phyloP scores from a whole-genome alignment of 2,797 vertebrate species.

The Alcedo quadribrachys region DNA sequence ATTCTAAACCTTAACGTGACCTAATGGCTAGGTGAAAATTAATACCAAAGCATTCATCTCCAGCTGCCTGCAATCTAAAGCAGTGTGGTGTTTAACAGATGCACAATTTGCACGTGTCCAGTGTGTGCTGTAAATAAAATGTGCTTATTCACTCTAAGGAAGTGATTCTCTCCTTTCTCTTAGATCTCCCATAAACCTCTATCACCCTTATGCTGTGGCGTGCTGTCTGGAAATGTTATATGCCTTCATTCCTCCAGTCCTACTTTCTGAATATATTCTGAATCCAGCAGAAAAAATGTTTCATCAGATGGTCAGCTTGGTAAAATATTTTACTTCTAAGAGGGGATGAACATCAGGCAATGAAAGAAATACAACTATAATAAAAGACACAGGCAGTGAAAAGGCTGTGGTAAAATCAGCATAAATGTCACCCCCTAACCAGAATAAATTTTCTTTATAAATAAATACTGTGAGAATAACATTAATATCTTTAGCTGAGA shows the following conservation, averaged over 20 bases:
- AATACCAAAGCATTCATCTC: background rate
- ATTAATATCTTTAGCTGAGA: slow-evolving; percentile 63
- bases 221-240: slow-evolving; percentile 47
- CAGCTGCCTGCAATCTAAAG: slow-evolving; percentile 35
- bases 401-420: slow-evolving; percentile 65
- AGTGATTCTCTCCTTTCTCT: slow-evolving; percentile 14
- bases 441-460: slow-evolving; percentile 70
- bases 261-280: slow-evolving; percentile 52
- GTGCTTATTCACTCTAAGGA: slow-evolving; percentile 37
- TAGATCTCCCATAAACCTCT: slow-evolving; percentile 39
- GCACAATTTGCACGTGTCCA: slow-evolving; percentile 35
- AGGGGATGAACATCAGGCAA: slow-evolving; percentile 49
- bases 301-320: slow-evolving; percentile 63
- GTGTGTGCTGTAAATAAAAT: slow-evolving; percentile 58
- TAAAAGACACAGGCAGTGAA: slow-evolving; percentile 63
- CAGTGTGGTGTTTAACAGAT: background rate
- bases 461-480: slow-evolving; percentile 63
- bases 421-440: slow-evolving; percentile 53
- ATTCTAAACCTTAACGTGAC: slow-evolving; percentile 2
- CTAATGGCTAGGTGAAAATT: slow-evolving; percentile 15
- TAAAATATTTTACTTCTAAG: slow-evolving; percentile 73
- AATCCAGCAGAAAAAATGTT: slow-evolving; percentile 54
- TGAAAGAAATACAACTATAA: slow-evolving; percentile 59
- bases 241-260: slow-evolving; percentile 29
- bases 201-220: slow-evolving; percentile 24